A percentile compares a stretch with the other conserved stretches of the same genome.
Conservation (phyloP, 2,888 invertebrate species). For the Oeneis ivallda region DNA sequence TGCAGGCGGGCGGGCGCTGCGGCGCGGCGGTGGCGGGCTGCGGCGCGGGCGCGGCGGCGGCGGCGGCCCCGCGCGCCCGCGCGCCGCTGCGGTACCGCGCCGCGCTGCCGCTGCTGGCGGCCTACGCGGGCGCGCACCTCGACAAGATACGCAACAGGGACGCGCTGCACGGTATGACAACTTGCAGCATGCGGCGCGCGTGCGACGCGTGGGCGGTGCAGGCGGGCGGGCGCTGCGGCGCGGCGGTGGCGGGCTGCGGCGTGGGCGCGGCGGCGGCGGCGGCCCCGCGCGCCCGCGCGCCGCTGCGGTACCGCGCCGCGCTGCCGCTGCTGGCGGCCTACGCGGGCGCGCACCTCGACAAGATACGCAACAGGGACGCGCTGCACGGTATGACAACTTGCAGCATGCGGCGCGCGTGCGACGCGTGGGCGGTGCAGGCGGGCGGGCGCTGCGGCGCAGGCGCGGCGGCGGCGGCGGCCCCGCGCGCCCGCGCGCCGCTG, state of each 20-base stretch:
- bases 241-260: conserved; percentile 40
- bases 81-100: conserved; percentile 45
- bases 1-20: conserved; percentile 41
- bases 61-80: conserved; percentile 28
- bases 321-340: conserved; percentile 61
- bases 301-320: conserved; percentile 45
- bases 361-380: conserved; percentile 60
- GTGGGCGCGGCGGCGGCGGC: conserved; percentile 29
- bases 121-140: conserved; percentile 54
- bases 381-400: conserved; percentile 56
- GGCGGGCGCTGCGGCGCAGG: conserved; percentile 40
- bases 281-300: conserved; percentile 32
- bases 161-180: conserved; percentile 58
- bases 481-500: conserved; percentile 34
- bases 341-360: conserved; percentile 55
- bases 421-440: conserved; percentile 49
- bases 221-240: conserved; percentile 41
- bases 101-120: conserved; percentile 57
- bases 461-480: conserved; percentile 27
- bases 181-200: conserved; percentile 55
- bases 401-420: conserved; percentile 54
- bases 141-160: conserved; percentile 63
- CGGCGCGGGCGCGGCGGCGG: conserved; percentile 28
- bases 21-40: too few relatives aligned
- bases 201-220: conserved; percentile 53